Conservation (phyloP, 2,797 vertebrate species). For the Myotis vivesi region DNA sequence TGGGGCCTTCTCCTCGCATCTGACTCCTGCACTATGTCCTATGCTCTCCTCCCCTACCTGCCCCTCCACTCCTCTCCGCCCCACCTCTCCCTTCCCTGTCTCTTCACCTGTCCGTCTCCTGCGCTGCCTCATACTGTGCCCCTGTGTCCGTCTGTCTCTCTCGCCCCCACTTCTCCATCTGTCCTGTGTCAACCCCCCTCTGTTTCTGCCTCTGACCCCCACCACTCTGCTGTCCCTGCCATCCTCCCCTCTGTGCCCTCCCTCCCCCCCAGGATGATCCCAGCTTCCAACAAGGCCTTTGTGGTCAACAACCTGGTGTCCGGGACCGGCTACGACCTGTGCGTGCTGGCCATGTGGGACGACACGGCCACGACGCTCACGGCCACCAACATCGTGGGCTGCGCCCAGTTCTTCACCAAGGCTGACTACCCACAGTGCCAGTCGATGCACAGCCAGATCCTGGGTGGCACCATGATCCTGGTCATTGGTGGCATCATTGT, state of each 20-base stretch:
- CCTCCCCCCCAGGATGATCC: constrained; percentile 91
- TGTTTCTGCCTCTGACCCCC: not conserved
- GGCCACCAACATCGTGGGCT: constrained; percentile 97
- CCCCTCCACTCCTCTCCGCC: too few relatives aligned
- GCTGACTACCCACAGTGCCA: constrained; percentile 96
- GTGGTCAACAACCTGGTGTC: constrained; percentile 96
- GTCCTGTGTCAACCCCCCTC: not conserved
- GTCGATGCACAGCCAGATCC: constrained; percentile 95
- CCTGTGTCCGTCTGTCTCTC: not conserved
- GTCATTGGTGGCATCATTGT: constrained; percentile 97
- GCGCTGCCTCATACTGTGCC: not conserved
- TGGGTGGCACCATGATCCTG: constrained; percentile 98
- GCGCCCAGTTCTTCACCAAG: constrained; percentile 94
- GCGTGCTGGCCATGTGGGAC: constrained; percentile 98
- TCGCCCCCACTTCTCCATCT: too few relatives aligned
- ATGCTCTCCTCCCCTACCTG: not conserved
- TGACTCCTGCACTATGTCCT: not conserved
- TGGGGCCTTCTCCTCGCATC: too few relatives aligned
- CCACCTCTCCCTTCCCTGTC: not conserved
- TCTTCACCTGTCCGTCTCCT: not conserved
- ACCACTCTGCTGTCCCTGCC: not conserved
- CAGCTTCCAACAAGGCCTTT: constrained; percentile 94
- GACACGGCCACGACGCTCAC: constrained; percentile 96
- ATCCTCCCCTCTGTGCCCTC: not conserved
- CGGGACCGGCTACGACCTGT: constrained; percentile 96